These are phyloP conservation scores for Sicus ferrugineus DNA, from an alignment of 2,888 invertebrate genomes.

Conservation along the genomic window DNA sequence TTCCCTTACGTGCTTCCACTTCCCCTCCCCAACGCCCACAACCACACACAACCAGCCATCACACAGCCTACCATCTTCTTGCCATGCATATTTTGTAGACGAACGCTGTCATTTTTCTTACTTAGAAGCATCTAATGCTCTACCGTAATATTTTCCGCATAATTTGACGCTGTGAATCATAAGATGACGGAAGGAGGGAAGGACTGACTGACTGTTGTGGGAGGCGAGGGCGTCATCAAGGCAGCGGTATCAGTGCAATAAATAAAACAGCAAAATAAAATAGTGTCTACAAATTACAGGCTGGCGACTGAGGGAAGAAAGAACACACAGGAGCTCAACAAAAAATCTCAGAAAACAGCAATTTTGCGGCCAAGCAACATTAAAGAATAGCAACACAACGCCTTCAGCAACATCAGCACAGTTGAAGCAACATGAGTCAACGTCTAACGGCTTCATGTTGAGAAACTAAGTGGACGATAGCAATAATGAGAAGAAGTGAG, in stretches of 20 bases:
- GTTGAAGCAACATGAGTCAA: too few relatives aligned
- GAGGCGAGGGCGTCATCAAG: background rate
- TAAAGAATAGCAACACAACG: too few relatives aligned
- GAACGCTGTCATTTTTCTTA: constrained; percentile 29
- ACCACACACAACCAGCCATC: background rate
- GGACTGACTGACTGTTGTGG: background rate
- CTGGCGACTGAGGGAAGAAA: background rate
- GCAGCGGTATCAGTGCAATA: background rate
- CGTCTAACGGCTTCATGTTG: too few relatives aligned
- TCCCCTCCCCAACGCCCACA: background rate
- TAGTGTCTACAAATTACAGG: background rate
- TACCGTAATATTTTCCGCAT: constrained; percentile 36
- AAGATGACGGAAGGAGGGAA: background rate
- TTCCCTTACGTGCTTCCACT: background rate
- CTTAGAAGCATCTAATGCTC: constrained; percentile 7
- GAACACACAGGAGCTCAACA: constrained; percentile 2
- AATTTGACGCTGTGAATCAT: constrained; percentile 32
- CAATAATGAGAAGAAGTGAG: background rate
- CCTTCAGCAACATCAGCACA: too few relatives aligned
- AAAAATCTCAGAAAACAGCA: background rate
- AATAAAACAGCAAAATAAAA: background rate
- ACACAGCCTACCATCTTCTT: too few relatives aligned
- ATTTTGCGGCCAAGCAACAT: too few relatives aligned
- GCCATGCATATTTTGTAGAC: constrained; percentile 31
- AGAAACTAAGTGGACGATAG: too few relatives aligned